These are phyloP conservation scores for Dromius quadrimaculatus DNA, from an alignment of 2,888 invertebrate genomes.

Conservation along the genomic window DNA sequence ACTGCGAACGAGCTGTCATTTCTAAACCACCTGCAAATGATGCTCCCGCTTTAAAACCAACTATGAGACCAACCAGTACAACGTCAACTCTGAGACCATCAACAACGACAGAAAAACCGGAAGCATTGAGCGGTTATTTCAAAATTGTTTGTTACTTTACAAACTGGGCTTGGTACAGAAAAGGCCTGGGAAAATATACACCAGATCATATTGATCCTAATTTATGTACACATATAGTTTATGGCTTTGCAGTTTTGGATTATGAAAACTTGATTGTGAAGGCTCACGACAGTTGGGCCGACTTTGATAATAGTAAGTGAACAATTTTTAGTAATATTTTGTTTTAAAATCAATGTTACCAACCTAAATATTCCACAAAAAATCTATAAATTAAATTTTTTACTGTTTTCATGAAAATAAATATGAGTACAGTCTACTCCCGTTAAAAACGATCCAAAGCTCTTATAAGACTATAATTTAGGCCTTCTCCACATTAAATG, in stretches of 20 bases:
- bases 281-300: conserved; percentile 92
- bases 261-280: conserved; percentile 81
- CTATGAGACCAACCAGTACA: conserved; percentile 46
- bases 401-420: no score
- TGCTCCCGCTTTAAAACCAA: conserved; percentile 52
- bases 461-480: no score
- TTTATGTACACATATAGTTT: conserved; percentile 92
- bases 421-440: no score
- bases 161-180: conserved; percentile 94
- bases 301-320: conserved; percentile 85
- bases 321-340: no score
- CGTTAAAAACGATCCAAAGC: no score
- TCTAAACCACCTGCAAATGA: conserved; percentile 56
- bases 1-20: conserved; percentile 65
- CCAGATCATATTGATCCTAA: conserved; percentile 89
- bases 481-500: no score
- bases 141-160: conserved; percentile 93
- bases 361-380: background rate
- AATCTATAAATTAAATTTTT: no score
- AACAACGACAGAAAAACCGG: conserved; percentile 54
- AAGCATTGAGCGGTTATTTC: conserved; percentile 70
- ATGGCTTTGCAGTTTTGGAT: conserved; percentile 93
- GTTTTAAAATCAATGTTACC: background rate
- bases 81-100: conserved; percentile 56
- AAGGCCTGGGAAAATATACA: conserved; percentile 83